phyloP scores from a whole-genome alignment of 2,888 invertebrate species.

The Pseudoips prasinana region DNA sequence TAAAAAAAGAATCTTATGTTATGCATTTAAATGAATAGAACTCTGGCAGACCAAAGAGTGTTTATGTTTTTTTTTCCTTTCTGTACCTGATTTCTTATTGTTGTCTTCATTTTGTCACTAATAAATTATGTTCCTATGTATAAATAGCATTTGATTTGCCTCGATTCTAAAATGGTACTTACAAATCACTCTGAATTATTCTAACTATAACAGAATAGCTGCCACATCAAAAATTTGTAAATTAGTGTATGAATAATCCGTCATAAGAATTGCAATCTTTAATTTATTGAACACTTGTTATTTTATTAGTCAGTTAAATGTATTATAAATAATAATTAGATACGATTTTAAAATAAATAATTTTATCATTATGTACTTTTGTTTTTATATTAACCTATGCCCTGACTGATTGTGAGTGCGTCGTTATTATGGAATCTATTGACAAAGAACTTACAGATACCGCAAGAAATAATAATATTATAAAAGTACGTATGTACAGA shows the following conservation, averaged over 20 bases:
- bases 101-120: conserved; percentile 7
- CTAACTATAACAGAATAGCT: conserved; percentile 17
- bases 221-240: conserved; percentile 19
- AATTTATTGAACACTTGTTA: conserved; percentile 55
- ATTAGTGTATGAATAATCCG: conserved; percentile 11
- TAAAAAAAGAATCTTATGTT: too few species aligned
- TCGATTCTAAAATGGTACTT: conserved; percentile 20
- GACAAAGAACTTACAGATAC: too few species aligned
- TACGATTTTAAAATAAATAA: conserved; percentile 67
- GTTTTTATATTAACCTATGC: conserved; percentile 8
- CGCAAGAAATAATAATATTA: too few species aligned
- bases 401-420: background rate
- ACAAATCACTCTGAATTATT: conserved; percentile 21
- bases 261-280: conserved; percentile 48
- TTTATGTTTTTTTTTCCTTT: conserved; percentile 15
- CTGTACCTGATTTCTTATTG: conserved; percentile 31
- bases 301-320: conserved; percentile 55
- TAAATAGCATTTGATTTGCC: conserved; percentile 5
- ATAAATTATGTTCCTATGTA: conserved; percentile 15
- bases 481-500: too few species aligned
- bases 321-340: conserved; percentile 56
- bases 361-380: conserved; percentile 44
- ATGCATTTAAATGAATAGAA: conserved; percentile 17
- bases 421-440: too few species aligned
- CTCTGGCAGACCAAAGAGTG: conserved; percentile 16